A percentile compares a stretch with the other conserved stretches of the same genome.
phyloP scores from a whole-genome alignment of 2,113 vertebrate genomes.

The mouse (Mus musculus) region DNA sequence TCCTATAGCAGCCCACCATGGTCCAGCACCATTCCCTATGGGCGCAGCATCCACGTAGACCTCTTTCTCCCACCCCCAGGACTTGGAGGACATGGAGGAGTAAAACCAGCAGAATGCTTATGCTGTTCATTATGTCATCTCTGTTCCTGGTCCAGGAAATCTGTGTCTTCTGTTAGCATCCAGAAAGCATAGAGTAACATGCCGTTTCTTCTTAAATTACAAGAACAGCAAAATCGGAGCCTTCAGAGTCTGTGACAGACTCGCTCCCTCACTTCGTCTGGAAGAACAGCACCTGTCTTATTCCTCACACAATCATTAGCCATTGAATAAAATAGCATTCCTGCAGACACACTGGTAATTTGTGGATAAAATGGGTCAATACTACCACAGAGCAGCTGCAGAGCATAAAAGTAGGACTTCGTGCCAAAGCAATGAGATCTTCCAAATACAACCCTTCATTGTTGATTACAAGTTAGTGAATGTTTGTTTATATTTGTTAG shows the following conservation, averaged over 20 bases:
- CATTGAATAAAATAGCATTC: not conserved
- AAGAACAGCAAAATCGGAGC: conserved; percentile 3
- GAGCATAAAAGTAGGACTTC: not conserved
- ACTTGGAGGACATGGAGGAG: not conserved
- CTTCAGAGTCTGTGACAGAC: not conserved
- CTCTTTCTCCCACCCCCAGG: not conserved
- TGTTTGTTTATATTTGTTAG: not conserved
- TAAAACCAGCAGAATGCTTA: not conserved
- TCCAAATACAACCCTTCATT: not conserved
- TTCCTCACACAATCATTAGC: not conserved
- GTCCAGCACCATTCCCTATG: not conserved
- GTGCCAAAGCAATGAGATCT: not conserved
- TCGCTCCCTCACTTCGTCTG: not conserved
- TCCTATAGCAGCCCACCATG: not conserved
- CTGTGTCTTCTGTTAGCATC: not conserved
- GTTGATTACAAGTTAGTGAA: not conserved
- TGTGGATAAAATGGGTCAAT: not conserved
- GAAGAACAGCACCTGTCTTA: not conserved
- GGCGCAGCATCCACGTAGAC: not conserved
- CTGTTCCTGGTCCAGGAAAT: not conserved
- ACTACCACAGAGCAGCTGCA: not conserved
- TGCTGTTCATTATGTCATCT: not conserved
- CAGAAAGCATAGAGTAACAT: not conserved
- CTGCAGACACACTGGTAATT: not conserved
- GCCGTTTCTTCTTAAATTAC: not conserved